These are phyloP conservation scores for Spinus olivaceus DNA, from an alignment of 2,797 vertebrate genomes.

Conservation along the genomic window DNA sequence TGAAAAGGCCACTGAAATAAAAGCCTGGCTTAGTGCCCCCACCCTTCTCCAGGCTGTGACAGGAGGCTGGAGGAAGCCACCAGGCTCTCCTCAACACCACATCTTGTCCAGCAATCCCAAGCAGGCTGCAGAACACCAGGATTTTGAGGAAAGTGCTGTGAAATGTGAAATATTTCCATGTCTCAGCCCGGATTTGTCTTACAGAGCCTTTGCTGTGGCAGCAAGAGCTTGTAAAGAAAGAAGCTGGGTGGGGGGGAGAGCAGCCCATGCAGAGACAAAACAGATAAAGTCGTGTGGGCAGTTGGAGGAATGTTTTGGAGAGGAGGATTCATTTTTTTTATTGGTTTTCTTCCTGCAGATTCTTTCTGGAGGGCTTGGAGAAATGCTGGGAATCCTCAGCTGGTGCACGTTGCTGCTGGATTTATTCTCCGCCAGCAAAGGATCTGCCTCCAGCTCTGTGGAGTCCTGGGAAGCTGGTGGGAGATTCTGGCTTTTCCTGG, in stretches of 20 bases:
- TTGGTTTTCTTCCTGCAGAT: background rate
- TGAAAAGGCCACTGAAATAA: background rate
- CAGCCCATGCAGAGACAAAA: background rate
- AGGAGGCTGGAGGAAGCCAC: background rate
- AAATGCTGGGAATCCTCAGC: background rate
- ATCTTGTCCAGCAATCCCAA: background rate
- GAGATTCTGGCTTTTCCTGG: background rate
- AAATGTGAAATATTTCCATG: background rate
- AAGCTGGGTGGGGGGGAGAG: fast-evolving
- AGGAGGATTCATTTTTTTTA: background rate
- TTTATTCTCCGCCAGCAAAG: background rate
- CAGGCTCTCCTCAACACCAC: background rate
- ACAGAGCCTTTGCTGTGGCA: background rate
- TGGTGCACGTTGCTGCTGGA: background rate
- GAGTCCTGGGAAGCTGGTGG: background rate
- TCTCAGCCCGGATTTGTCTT: background rate
- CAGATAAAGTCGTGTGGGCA: background rate
- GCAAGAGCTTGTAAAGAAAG: background rate
- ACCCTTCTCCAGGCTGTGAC: background rate
- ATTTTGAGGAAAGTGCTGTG: background rate
- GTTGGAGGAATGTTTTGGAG: background rate
- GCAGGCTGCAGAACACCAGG: background rate
- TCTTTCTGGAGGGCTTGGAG: background rate
- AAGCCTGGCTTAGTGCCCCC: background rate
- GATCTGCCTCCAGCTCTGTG: background rate